phyloP scores from a whole-genome alignment of 2,797 vertebrate species.

The Coregonus sp. region DNA sequence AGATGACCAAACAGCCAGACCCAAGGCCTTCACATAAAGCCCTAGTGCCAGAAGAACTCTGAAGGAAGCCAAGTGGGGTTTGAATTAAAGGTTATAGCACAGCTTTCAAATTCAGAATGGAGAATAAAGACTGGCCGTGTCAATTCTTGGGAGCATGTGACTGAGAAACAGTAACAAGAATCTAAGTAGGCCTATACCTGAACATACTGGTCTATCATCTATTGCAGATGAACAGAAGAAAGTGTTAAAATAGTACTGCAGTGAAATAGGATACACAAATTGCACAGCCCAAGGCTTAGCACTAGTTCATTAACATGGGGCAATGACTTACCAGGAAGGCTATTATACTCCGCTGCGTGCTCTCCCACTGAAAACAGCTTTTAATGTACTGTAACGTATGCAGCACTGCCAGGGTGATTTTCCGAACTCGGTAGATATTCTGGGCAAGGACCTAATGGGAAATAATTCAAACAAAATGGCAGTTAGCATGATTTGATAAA shows the following conservation, averaged over 20 bases:
- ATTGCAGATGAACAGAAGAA: constrained; percentile 1
- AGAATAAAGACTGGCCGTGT: not conserved
- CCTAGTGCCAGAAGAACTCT: constrained; percentile 67
- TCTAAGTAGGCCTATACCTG: not conserved
- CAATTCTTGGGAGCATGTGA: not conserved
- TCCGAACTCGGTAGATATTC: constrained; percentile 93
- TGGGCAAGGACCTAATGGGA: constrained; percentile 88
- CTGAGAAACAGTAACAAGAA: not conserved
- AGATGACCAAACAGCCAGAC: constrained; percentile 67
- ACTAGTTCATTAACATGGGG: constrained; percentile 67
- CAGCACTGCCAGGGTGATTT: constrained; percentile 91
- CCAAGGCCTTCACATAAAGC: constrained; percentile 63
- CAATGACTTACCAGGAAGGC: constrained; percentile 92
- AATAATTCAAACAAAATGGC: constrained; percentile 53
- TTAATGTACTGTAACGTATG: constrained; percentile 92
- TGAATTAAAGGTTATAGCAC: constrained; percentile 71
- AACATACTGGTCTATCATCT: not conserved
- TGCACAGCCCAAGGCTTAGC: constrained; percentile 65
- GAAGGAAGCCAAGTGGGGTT: constrained; percentile 72
- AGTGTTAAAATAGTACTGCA: constrained; percentile 60
- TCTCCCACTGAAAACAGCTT: constrained; percentile 99
- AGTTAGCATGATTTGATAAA: constrained; percentile 65
- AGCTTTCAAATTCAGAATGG: constrained; percentile 37
- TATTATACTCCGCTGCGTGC: constrained; percentile 83
- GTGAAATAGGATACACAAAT: constrained; percentile 63